phyloP scores from a whole-genome alignment of 2,888 invertebrate species.

The Epistrophe eligans region DNA sequence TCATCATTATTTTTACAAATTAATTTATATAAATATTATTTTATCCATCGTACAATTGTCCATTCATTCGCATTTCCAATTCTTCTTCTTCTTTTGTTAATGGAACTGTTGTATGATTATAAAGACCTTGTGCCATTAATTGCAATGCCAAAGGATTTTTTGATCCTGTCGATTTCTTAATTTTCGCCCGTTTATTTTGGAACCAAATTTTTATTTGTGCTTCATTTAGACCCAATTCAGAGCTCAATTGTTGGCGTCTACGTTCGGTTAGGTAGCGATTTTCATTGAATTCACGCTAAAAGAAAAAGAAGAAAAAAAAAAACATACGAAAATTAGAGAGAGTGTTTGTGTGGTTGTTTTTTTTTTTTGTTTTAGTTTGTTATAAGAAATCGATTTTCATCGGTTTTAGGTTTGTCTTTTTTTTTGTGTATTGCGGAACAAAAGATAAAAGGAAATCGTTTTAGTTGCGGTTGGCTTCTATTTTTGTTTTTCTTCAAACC shows the following conservation, averaged over 20 bases:
- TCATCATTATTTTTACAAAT: too few relatives aligned
- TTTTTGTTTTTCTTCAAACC: constrained; percentile 19
- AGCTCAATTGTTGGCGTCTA: constrained; percentile 94
- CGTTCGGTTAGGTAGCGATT: constrained; percentile 97
- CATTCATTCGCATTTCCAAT: constrained; percentile 85
- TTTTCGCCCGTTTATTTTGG: constrained; percentile 98
- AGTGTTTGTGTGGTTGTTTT: constrained; percentile 41
- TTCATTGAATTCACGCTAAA: constrained; percentile 94
- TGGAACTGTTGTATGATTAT: constrained; percentile 93
- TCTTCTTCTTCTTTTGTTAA: constrained; percentile 90
- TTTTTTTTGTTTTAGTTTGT: constrained; percentile 11
- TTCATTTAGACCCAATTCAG: constrained; percentile 96
- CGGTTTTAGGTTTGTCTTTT: constrained; percentile 64
- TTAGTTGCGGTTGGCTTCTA: constrained; percentile 64
- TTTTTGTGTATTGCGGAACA: not conserved
- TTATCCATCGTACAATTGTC: constrained; percentile 80
- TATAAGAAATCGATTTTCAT: constrained; percentile 83
- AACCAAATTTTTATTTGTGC: constrained; percentile 99
- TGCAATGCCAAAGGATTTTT: constrained; percentile 94
- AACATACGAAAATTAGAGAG: constrained; percentile 50
- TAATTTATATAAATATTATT: too few relatives aligned
- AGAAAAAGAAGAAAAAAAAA: constrained; percentile 55
- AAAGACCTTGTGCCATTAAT: constrained; percentile 96
- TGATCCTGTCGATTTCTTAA: constrained; percentile 95
- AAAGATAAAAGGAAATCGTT: constrained; percentile 47